Percentiles rank a stretch among this genome's conserved stretches.
Evolutionary conservation across 2,797 vertebrate species (phyloP).

Genomic region (Helostoma temminkii): DNA sequence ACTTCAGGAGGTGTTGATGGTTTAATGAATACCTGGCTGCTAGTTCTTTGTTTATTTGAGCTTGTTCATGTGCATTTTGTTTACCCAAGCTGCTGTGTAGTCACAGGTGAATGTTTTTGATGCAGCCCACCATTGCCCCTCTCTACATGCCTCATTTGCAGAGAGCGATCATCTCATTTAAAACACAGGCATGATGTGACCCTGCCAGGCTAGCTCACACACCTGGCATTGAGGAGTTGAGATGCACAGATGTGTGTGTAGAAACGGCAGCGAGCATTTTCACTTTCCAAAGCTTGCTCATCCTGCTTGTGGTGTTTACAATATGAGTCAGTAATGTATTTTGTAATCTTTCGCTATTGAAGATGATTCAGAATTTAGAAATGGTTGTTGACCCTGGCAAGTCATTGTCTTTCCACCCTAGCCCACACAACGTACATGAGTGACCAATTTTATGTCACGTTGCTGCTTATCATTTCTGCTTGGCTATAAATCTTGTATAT

Average conservation of each 20-base stretch:
- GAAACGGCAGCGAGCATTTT: constrained; percentile 1
- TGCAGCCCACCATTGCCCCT: constrained; percentile 35
- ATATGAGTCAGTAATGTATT: neutral
- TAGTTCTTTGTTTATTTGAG: constrained; percentile 15
- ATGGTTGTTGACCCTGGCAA: constrained; percentile 19
- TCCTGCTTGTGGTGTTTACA: constrained; percentile 18
- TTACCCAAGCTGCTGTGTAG: constrained; percentile 28
- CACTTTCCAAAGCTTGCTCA: neutral
- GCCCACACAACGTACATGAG: neutral
- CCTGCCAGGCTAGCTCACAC: constrained; percentile 5
- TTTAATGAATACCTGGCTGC: constrained; percentile 66
- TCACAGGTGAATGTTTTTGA: constrained; percentile 40
- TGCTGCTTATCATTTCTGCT: constrained; percentile 20
- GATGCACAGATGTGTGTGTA: constrained; percentile 17
- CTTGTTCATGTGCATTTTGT: constrained; percentile 41
- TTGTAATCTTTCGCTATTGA: neutral
- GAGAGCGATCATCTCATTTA: constrained; percentile 62
- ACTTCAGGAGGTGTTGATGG: constrained; percentile 53
- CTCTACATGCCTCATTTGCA: constrained; percentile 58
- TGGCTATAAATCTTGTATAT: constrained; percentile 12
- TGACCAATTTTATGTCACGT: neutral
- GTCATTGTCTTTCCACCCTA: constrained; percentile 3
- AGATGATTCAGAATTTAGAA: constrained; percentile 17
- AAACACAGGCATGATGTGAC: constrained; percentile 45
- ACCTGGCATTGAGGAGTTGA: neutral